A percentile compares a stretch with the other conserved stretches of the same genome.
Conservation (phyloP, 2,797 vertebrate genomes). For the Adelosebastes latens region DNA sequence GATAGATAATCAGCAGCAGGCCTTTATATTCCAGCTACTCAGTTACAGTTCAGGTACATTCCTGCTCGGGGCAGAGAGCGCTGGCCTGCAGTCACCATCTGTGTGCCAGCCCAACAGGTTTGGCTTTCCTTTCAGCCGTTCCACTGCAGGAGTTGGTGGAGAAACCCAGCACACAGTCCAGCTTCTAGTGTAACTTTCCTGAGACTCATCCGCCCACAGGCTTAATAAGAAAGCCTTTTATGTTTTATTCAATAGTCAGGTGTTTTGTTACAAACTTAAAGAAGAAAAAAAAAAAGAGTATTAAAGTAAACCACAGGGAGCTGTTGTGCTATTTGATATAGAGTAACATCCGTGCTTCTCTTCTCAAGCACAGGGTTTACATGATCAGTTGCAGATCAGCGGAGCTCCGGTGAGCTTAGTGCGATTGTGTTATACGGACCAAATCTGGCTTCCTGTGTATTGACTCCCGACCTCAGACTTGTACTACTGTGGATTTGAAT, state of each 20-base stretch:
- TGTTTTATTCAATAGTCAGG: conserved; percentile 34
- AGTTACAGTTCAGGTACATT: conserved; percentile 8
- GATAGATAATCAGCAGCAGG: conserved; percentile 7
- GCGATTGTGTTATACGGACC: not conserved
- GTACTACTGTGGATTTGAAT: conserved; percentile 11
- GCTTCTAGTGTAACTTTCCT: conserved; percentile 7
- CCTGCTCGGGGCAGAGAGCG: conserved; percentile 12
- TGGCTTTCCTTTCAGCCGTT: conserved; percentile 21
- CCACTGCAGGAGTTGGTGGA: not conserved
- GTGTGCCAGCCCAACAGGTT: conserved; percentile 32
- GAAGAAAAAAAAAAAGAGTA: not conserved
- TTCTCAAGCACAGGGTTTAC: conserved; percentile 3
- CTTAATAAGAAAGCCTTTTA: conserved; percentile 35
- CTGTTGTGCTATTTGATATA: conserved; percentile 1
- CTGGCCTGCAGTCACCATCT: conserved; percentile 12
- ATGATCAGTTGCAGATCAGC: conserved; percentile 21
- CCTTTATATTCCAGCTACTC: not conserved
- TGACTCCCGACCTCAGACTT: conserved; percentile 41
- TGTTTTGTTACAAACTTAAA: conserved; percentile 31
- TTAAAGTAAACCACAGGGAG: conserved; percentile 6
- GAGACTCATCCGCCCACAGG: conserved; percentile 18
- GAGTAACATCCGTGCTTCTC: conserved; percentile 3
- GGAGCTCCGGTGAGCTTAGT: conserved; percentile 15
- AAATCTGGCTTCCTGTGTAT: conserved; percentile 16
- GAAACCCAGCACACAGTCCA: conserved; percentile 5